Evolutionary conservation across 35 echinoderm and acorn worm genomes (phyloP).

Genomic region (Lytechinus pictus): DNA sequence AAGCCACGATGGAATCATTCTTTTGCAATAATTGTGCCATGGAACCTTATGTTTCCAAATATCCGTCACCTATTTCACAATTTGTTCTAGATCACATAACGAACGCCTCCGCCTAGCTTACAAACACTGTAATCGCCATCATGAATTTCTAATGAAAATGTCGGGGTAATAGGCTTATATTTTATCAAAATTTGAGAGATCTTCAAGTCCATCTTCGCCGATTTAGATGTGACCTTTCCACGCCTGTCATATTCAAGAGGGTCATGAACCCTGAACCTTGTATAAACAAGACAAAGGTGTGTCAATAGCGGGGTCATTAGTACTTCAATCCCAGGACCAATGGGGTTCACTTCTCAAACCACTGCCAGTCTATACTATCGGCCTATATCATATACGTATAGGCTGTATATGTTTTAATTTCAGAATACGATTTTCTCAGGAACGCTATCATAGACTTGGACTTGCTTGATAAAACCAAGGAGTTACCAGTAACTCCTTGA

Average conservation of each 20-base stretch:
- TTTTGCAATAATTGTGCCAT: slow-evolving; percentile 1
- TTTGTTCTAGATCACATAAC: not conserved
- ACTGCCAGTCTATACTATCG: too few species aligned
- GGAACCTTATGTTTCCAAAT: not conserved
- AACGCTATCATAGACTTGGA: too few species aligned
- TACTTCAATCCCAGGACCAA: too few species aligned
- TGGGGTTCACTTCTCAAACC: too few species aligned
- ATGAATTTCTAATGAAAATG: not conserved
- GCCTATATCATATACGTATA: too few species aligned
- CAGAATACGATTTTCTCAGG: too few species aligned
- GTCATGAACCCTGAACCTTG: not conserved
- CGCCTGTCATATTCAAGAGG: not conserved
- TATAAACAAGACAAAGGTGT: too few species aligned
- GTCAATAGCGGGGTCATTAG: too few species aligned
- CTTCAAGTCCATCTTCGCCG: not conserved
- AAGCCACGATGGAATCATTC: not conserved
- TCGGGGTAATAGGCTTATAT: not conserved
- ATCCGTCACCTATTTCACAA: not conserved
- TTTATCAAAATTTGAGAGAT: not conserved
- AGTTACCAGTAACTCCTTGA: too few species aligned
- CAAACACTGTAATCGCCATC: not conserved
- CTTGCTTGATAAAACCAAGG: too few species aligned
- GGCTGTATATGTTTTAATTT: too few species aligned
- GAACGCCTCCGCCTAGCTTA: not conserved
- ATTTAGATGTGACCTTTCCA: not conserved